Evolutionary conservation across 1,140 invertebrate genomes (phyloP).

Genomic region (Cepaea nemoralis): DNA sequence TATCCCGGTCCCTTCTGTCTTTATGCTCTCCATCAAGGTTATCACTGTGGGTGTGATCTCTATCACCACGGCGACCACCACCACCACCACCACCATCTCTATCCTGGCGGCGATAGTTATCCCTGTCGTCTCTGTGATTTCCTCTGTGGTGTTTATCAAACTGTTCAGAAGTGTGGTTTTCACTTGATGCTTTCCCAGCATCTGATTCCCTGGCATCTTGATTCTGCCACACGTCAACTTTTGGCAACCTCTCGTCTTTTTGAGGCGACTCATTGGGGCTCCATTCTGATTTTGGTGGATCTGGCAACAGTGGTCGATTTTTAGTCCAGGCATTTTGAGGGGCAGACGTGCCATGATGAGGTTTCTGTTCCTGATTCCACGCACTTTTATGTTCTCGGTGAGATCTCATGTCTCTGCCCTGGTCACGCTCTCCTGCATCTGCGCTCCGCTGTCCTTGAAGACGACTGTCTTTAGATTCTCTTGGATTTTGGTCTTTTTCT

Average conservation of each 20-base stretch:
- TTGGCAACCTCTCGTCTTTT: conserved; percentile 9
- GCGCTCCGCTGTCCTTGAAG: background rate
- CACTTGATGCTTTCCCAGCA: conserved; percentile 36
- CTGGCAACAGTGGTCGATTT: conserved; percentile 22
- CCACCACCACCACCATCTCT: conserved; percentile 35
- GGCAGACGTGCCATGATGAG: background rate
- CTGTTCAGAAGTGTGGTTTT: conserved; percentile 14
- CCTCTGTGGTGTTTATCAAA: conserved; percentile 37
- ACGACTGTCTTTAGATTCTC: conserved; percentile 17
- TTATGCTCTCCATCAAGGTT: conserved; percentile 45
- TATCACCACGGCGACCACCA: conserved; percentile 23
- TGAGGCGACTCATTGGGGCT: background rate
- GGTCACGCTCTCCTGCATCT: background rate
- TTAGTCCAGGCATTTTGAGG: conserved; percentile 27
- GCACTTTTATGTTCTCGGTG: conserved; percentile 17
- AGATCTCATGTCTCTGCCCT: background rate
- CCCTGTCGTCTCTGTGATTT: conserved; percentile 33
- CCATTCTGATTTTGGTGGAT: conserved; percentile 31
- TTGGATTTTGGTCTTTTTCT: conserved; percentile 29
- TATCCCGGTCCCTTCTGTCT: conserved; percentile 39
- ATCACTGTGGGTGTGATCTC: conserved; percentile 6
- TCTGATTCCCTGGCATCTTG: conserved; percentile 34
- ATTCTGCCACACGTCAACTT: conserved; percentile 21
- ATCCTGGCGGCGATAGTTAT: conserved; percentile 18
- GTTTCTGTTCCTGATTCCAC: conserved; percentile 15